Evolutionary conservation across 2,113 vertebrate genomes (phyloP).

Genomic region (Trogon surrucura): DNA sequence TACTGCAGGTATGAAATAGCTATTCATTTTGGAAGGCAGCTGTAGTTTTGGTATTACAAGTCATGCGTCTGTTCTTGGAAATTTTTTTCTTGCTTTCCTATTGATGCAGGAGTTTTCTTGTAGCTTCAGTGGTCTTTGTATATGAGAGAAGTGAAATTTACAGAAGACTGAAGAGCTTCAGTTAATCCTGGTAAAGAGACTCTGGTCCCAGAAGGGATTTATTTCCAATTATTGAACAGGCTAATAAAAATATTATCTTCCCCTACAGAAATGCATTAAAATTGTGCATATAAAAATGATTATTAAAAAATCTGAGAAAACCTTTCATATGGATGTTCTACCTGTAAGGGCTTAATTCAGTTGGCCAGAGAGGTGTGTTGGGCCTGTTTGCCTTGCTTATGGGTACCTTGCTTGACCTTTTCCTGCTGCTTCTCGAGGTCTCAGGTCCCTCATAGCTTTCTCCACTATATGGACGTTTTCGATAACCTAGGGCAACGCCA

Average conservation of each 20-base stretch:
- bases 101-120: neutral
- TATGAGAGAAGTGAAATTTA: neutral
- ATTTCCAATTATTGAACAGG: neutral
- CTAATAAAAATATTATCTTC: neutral
- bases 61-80: neutral
- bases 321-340: neutral
- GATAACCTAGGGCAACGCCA: neutral
- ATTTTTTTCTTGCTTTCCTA: neutral
- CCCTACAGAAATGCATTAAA: neutral
- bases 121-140: neutral
- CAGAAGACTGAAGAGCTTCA: neutral
- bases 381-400: neutral
- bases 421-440: neutral
- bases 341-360: neutral
- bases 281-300: neutral
- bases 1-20: neutral
- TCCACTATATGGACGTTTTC: neutral
- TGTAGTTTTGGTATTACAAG: neutral
- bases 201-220: neutral
- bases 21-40: neutral
- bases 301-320: neutral
- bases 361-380: neutral
- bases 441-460: neutral
- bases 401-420: neutral
- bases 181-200: neutral